Evolutionary conservation across 2,113 vertebrate genomes (phyloP).

Genomic region (Oncorhynchus nerka): DNA sequence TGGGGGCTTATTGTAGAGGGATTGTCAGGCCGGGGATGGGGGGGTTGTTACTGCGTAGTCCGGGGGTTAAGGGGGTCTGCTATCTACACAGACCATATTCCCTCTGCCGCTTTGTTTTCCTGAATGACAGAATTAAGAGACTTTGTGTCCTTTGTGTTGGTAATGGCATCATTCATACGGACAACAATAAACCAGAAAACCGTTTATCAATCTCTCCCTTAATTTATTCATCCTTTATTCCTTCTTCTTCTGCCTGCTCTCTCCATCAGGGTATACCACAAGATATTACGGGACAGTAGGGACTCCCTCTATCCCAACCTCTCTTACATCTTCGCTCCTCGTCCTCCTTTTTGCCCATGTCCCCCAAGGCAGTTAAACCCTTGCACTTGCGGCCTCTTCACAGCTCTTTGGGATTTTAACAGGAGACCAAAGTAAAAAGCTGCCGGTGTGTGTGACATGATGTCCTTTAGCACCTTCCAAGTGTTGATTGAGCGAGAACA

Average conservation of each 20-base stretch:
- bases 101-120: constrained; percentile 24
- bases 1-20: no score
- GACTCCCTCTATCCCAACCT: no score
- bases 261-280: not conserved
- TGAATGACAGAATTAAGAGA: constrained; percentile 35
- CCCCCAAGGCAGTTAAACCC: no score
- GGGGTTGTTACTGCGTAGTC: not conserved
- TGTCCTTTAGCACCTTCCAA: no score
- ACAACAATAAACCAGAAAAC: not conserved
- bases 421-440: no score
- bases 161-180: constrained; percentile 36
- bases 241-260: not conserved
- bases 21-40: not conserved
- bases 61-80: constrained; percentile 21
- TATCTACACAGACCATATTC: constrained; percentile 40
- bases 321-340: no score
- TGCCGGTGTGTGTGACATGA: no score
- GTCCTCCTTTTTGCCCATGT: no score
- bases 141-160: constrained; percentile 25
- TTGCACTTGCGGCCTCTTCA: no score
- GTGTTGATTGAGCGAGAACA: no score
- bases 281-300: not conserved
- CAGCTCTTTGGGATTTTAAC: no score
- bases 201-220: not conserved
- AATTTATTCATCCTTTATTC: not conserved